Conservation (phyloP, 2,113 vertebrate genomes). For the Marcusenius ussheri region DNA sequence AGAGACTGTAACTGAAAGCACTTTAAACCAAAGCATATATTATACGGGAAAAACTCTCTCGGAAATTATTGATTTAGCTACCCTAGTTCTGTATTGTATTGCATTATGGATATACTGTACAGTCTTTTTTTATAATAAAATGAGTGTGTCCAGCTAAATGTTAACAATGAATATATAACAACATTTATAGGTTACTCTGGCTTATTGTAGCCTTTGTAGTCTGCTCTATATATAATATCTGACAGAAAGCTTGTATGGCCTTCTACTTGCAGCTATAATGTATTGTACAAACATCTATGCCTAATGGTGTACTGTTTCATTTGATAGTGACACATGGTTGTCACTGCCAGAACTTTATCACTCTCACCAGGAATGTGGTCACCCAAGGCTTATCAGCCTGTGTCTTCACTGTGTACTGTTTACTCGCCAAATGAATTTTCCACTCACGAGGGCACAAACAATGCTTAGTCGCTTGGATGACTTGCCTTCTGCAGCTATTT, state of each 20-base stretch:
- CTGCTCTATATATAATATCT: neutral
- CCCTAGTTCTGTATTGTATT: neutral
- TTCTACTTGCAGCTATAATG: neutral
- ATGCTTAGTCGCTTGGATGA: neutral
- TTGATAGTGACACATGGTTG: neutral
- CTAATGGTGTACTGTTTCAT: neutral
- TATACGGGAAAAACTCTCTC: neutral
- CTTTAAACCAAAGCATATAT: neutral
- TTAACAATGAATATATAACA: neutral
- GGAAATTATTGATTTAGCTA: constrained; percentile 1
- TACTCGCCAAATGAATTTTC: constrained; percentile 8
- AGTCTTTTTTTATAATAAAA: neutral
- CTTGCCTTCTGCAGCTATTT: constrained; percentile 3
- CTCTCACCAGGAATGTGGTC: neutral
- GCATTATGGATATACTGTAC: neutral
- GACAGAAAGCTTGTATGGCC: neutral
- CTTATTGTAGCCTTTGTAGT: neutral
- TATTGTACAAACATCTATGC: neutral
- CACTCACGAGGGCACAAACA: constrained; percentile 6
- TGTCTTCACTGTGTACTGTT: neutral
- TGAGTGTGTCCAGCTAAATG: neutral
- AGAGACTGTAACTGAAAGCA: neutral
- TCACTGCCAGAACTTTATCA: neutral
- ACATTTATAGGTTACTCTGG: neutral
- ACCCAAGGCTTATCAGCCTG: neutral